Evolutionary conservation across 2,888 invertebrate species (phyloP), one percentile per base, ranked within the genome.

Genomic region (Cataglyphis albicans): DNA sequence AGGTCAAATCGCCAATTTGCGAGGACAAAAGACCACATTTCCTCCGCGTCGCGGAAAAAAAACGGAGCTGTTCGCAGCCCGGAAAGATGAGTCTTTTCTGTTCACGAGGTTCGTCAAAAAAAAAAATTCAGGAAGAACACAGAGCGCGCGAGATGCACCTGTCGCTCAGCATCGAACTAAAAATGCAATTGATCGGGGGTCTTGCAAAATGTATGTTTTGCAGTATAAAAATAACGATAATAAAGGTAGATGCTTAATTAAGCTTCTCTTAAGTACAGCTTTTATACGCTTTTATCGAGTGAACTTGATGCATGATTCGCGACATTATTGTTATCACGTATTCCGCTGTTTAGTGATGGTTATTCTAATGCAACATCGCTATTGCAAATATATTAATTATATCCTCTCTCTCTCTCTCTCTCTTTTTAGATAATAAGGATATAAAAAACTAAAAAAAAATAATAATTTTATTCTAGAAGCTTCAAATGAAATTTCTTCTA

Each of bases 1-100:
- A 76, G 67, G 55, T 76, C 76, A 76, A 55, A 67, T 57, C 65
- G 38, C 12, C 29, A 64, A 76, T 76, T 76, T 38, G 55, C 10
- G 41, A 29, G 15, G 41, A 76, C 55, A 76, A 76, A 76, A 41
- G 65, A 9, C 38, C 0, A 35, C 52, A 65, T 55, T 55, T 64
- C 52, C 52, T 57, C 18, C 21, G 55, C 21, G 21, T 74, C 76
- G 67, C 65, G 52, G 72, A 64, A 64, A 38, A 38, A 48, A 63
- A 68, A 67, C 67, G 68, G 83, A 84, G 32, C 15, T 12, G 29
- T 52, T 15, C 55, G 52, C 64, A 7, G 35, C 5, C 55, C 29
- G 32, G 63, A n/a, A 52, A 52, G 32, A 32, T 35, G 35, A 15
- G 64, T 15, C n/a, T 65, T 52, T 67, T 67, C 57, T 29, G 55